Evolutionary conservation across 1,140 invertebrate genomes (phyloP), one percentile per base, ranked within the genome.

Genomic region (Atopsyche davidsoni): DNA sequence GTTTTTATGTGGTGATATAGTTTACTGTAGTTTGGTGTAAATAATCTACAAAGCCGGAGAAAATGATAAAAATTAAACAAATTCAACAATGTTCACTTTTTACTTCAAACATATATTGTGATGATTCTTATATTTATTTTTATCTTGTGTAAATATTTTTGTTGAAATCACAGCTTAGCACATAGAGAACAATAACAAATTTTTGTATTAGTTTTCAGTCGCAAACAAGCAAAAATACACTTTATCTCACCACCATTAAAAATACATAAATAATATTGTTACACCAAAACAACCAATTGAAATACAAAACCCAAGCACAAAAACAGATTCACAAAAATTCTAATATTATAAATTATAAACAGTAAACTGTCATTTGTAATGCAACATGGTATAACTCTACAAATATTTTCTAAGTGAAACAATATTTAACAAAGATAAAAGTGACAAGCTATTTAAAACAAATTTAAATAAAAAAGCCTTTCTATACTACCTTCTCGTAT

Each of bases 401-500:
- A n/a, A n/a, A n/a, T n/a, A n/a, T n/a, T n/a, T n/a, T n/a, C n/a
- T n/a, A n/a, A n/a, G n/a, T n/a, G n/a, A n/a, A n/a, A n/a, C n/a
- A n/a, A n/a, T n/a, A n/a, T n/a, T n/a, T n/a, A n/a, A n/a, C n/a
- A n/a, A n/a, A n/a, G n/a, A n/a, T n/a, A n/a, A n/a, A n/a, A n/a
- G n/a, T n/a, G n/a, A n/a, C n/a, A n/a, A n/a, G n/a, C n/a, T n/a
- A n/a, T n/a, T n/a, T n/a, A n/a, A n/a, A n/a, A n/a, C n/a, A n/a
- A n/a, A n/a, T n/a, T n/a, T n/a, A n/a, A n/a, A n/a, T n/a, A n/a
- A n/a, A 23, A 16, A 6, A 43, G 28, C 24, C 10, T 28, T 14
- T 49, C 46, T 49, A 49, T 28, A n/a, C 48, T 50, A 50, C 48
- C 48, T 50, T 50, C 36, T 42, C 40, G 31, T 50, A 36, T 28